phyloP scores from a whole-genome alignment of 2,888 invertebrate genomes.

The Elysia crispata region DNA sequence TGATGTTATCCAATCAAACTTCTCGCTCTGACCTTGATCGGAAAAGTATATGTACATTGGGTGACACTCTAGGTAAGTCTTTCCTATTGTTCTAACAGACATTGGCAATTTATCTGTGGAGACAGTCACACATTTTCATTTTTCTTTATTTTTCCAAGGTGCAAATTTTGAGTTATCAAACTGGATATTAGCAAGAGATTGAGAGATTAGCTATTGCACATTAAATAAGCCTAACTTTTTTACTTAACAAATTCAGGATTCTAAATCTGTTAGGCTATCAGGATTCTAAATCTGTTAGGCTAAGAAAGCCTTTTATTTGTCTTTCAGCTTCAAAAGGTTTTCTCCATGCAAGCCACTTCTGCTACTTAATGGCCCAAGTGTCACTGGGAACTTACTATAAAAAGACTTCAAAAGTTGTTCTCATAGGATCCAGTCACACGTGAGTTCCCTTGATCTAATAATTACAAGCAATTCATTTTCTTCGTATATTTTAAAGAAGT shows the following conservation, averaged over 20 bases:
- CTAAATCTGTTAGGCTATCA: too few species aligned
- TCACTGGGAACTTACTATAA: constrained; percentile 81
- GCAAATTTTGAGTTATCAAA: too few species aligned
- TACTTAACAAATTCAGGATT: too few species aligned
- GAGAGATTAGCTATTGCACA: not conserved
- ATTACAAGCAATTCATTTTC: too few species aligned
- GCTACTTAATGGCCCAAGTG: constrained; percentile 92
- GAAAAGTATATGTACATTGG: constrained; percentile 82
- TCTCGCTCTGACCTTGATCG: constrained; percentile 79
- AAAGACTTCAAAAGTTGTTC: constrained; percentile 84
- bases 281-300: too few species aligned
- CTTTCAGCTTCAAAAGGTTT: constrained; percentile 83
- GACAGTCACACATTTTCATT: not conserved
- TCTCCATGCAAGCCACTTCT: constrained; percentile 94
- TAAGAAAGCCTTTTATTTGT: too few species aligned
- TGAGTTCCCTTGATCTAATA: too few species aligned
- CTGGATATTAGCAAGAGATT: too few species aligned
- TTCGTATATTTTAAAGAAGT: not conserved
- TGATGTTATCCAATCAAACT: constrained; percentile 89
- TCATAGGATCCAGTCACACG: constrained; percentile 86
- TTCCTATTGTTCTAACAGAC: too few species aligned
- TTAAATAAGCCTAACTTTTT: not conserved
- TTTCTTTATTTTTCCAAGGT: not conserved
- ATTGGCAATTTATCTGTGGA: not conserved
- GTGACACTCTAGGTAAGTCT: constrained; percentile 79